phyloP scores from a whole-genome alignment of 2,888 invertebrate genomes.

The Nomada lathburiana region DNA sequence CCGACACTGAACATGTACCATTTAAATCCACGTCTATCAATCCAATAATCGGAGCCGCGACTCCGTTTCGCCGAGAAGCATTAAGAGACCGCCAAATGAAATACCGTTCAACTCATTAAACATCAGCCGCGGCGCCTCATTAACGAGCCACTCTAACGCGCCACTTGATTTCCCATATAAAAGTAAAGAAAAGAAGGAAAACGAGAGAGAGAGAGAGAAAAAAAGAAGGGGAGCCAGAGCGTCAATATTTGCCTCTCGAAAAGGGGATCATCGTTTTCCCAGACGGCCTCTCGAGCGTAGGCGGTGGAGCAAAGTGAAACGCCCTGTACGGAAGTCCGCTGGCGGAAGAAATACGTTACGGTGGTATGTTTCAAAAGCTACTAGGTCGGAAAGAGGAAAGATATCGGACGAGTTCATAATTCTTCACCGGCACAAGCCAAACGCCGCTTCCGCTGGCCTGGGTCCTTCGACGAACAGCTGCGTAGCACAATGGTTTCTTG shows the following conservation, averaged over 20 bases:
- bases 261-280: conserved; percentile 8
- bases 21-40: too few relatives aligned
- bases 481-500: conserved; percentile 26
- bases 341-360: conserved; percentile 46
- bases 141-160: conserved; percentile 1
- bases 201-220: neutral
- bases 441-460: neutral
- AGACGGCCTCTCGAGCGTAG: conserved; percentile 2
- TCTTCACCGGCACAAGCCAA: conserved; percentile 51
- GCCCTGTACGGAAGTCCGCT: conserved; percentile 29
- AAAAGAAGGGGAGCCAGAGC: neutral
- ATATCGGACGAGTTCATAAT: conserved; percentile 53
- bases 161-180: neutral
- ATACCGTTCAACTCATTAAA: neutral
- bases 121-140: neutral
- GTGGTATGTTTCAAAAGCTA: conserved; percentile 51
- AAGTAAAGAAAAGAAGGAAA: neutral
- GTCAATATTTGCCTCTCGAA: conserved; percentile 23
- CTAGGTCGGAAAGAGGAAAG: conserved; percentile 44
- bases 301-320: conserved; percentile 42
- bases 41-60: neutral
- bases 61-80: neutral
- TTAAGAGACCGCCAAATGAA: neutral
- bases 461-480: conserved; percentile 17
- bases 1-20: too few relatives aligned